Base-by-base conservation (phyloP, 2,113 vertebrate genomes). In the Empidonax alnorum region DNA sequence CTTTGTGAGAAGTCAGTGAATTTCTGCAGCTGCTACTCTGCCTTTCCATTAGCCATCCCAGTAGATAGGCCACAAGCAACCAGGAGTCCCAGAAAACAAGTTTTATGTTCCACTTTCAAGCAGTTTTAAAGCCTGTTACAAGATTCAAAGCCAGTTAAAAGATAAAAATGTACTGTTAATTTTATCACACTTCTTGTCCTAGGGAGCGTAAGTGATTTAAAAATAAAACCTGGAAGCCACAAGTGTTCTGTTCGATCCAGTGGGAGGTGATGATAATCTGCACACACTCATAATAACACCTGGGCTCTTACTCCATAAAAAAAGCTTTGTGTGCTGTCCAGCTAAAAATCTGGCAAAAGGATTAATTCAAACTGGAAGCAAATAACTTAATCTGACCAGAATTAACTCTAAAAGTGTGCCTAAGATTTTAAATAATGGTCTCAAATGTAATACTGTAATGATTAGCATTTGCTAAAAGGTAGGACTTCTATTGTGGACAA, bases 251-350 rank as follows among this genome's bases (percentile, higher is more conserved):
- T 76, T 66, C 3, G 1, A 82, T 93, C 87, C 91, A 63, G 80
- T 67, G 93, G 89, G 87, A 90, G 56, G 77, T 93, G 92, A 75
- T 68, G 65, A 89, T 90, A 94, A 97, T 85, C 52, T 41, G 67
- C 56, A 79, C n/a, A 77, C 25, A 46, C 61, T 92, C 85, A 33
- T 49, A 94, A 78, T 30, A 94, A 80, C 94, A 97, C 94, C 94
- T 97, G 97, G 87, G 63, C 59, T 95, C 83, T 93, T 91, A 73
- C 80, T 93, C 93, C 80, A 96, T 77, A 88, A 88, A 92, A 86
- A 52, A 85, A 82, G 76, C 85, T 90, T 73, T 96, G 86, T 92
- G 47, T 85, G 73, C 91, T 90, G 61, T 80, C 74, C 89, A 97
- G 83, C 65, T 91, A 56, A 84, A 93, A 92, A 85, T 53, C 80